Conservation (phyloP, 2,888 invertebrate genomes). For the Geophilus truncorum region DNA sequence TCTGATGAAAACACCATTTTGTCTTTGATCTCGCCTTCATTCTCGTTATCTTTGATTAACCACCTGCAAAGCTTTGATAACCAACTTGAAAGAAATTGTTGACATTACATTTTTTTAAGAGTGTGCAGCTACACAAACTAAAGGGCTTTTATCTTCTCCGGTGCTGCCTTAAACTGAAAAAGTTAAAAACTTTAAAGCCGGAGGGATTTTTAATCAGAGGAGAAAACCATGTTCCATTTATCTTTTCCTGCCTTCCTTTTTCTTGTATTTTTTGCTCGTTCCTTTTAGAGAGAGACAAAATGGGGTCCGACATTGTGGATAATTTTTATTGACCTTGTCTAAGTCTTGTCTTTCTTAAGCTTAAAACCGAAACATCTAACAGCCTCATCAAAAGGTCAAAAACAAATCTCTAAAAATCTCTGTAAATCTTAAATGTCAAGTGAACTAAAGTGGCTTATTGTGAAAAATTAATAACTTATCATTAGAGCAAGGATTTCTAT, state of each 20-base stretch:
- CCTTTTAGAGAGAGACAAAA: no score
- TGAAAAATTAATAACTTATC: no score
- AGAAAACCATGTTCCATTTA: neutral
- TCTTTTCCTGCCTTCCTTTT: neutral
- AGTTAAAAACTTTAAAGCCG: neutral
- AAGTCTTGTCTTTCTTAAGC: no score
- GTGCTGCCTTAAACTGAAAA: neutral
- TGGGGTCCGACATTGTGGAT: neutral
- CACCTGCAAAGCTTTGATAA: neutral
- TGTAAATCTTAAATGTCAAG: no score
- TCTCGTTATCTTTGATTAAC: neutral
- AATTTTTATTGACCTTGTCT: neutral
- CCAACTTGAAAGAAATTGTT: neutral
- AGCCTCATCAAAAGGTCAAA: no score
- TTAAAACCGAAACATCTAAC: no score
- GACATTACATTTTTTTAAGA: neutral
- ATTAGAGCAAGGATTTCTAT: no score
- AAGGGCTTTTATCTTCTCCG: neutral
- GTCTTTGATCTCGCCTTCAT: neutral
- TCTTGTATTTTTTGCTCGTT: neutral
- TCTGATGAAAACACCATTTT: no score
- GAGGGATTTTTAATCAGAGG: neutral
- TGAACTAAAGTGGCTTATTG: no score
- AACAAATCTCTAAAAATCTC: no score
- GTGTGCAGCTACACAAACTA: neutral